Evolutionary conservation across 2,113 vertebrate genomes (phyloP), one percentile per base, ranked within the genome.

Genomic region (Pangasianodon hypophthalmus): DNA sequence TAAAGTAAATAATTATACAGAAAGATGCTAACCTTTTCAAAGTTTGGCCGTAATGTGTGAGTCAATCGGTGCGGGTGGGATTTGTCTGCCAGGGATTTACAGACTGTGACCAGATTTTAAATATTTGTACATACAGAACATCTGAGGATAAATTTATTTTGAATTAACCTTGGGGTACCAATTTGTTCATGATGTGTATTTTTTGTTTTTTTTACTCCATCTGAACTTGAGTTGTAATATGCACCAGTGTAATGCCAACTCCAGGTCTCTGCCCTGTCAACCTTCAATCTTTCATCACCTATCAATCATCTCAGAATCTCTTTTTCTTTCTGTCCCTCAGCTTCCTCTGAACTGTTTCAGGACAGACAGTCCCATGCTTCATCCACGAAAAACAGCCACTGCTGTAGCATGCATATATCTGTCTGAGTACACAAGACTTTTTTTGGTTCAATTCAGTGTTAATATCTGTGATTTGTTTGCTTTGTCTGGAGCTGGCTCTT

Each of bases 401-500:
- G 73, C 85, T 84, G n/a, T n/a, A 85, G 83, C 69, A 88, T 88
- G 64, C 90, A 85, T 85, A 89, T 77, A 32, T 29, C 58, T 24
- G 75, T 5, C 6, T 86, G 84, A 85, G 87, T 91, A 90, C 54
- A 90, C 93, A 94, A 83, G 79, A 81, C 29, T 52, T 32, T 50
- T 80, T 80, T 81, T 56, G 50, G 11, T 93, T 93, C 93, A 92
- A 96, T 92, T 92, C 91, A 93, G 94, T 95, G 94, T 92, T 92
- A 89, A 93, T 91, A 93, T 92, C 91, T 71, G 8, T 73, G 3
- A 88, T 94, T 96, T 95, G 92, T 95, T 93, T 85, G 91, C 93
- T 86, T 91, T 92, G 88, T 62, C 87, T 80, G 44, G 92, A 1
- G 73, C 87, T 90, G 77, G 50, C 41, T 14, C 83, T 83, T 87